Percentiles rank a stretch among this genome's conserved stretches.
phyloP scores from a whole-genome alignment of 2,888 invertebrate genomes.

The Scrobipalpa costella region DNA sequence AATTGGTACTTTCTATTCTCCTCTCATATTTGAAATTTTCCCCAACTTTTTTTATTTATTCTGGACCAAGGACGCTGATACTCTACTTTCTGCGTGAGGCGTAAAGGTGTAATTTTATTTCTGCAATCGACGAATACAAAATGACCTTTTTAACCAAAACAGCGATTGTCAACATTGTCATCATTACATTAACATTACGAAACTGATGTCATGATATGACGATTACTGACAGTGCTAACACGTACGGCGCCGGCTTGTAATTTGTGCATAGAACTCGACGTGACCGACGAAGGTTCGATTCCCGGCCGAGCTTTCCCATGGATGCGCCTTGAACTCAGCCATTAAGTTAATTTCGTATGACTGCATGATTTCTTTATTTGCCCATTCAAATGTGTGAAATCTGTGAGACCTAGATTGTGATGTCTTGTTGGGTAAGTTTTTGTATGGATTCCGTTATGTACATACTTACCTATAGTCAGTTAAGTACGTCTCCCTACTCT shows the following conservation, averaged over 20 bases:
- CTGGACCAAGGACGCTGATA: no score
- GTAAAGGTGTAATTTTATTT: no score
- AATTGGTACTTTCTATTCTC: no score
- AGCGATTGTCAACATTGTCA: conserved; percentile 1
- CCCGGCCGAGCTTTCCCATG: conserved; percentile 51
- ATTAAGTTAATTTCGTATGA: conserved; percentile 34
- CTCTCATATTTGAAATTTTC: no score
- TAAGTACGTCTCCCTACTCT: no score
- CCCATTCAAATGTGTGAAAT: conserved; percentile 10
- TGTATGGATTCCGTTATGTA: no score
- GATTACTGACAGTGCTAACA: conserved; percentile 49
- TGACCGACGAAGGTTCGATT: conserved; percentile 43
- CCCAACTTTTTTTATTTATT: no score
- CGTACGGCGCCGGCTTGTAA: conserved; percentile 66
- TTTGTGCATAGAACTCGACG: conserved; percentile 51
- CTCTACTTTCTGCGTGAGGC: no score
- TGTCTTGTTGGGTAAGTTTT: background rate
- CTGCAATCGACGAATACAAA: no score
- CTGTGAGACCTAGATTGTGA: background rate
- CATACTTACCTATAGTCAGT: no score
- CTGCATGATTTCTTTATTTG: conserved; percentile 45
- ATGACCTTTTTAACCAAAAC: conserved; percentile 18
- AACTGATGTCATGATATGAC: conserved; percentile 29
- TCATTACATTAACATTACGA: background rate
- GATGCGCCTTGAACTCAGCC: conserved; percentile 36